phyloP scores from a whole-genome alignment of 2,797 vertebrate genomes.

The Thalassophryne amazonica region DNA sequence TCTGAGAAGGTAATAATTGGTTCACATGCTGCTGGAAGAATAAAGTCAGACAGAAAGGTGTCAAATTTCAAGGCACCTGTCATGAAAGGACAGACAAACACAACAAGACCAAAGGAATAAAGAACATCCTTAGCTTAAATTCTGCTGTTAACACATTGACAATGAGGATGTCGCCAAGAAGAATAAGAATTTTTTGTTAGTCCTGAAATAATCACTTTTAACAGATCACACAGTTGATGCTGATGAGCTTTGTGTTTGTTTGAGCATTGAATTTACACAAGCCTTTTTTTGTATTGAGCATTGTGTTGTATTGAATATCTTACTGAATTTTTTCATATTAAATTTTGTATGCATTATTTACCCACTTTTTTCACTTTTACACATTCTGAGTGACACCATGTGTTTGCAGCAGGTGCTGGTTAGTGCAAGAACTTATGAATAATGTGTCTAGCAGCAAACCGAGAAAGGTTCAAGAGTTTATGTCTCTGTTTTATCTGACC shows the following conservation, averaged over 20 bases:
- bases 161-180: not conserved
- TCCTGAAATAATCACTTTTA: too few relatives aligned
- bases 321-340: too few relatives aligned
- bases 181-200: too few relatives aligned
- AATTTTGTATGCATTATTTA: too few relatives aligned
- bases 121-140: not conserved
- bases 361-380: too few relatives aligned
- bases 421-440: not conserved
- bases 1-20: too few relatives aligned
- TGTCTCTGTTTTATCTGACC: constrained; percentile 13
- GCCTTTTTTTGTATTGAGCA: not conserved
- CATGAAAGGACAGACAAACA: not conserved
- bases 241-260: not conserved
- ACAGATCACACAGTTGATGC: too few relatives aligned
- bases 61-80: constrained; percentile 1
- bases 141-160: not conserved
- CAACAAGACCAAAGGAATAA: constrained; percentile 2
- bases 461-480: constrained; percentile 13
- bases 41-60: not conserved
- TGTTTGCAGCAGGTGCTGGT: not conserved
- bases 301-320: too few relatives aligned
- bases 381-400: not conserved
- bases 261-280: not conserved
- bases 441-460: not conserved
- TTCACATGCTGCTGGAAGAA: not conserved